phyloP scores from a whole-genome alignment of 2,888 invertebrate species.

The Epirrhoe tristata region DNA sequence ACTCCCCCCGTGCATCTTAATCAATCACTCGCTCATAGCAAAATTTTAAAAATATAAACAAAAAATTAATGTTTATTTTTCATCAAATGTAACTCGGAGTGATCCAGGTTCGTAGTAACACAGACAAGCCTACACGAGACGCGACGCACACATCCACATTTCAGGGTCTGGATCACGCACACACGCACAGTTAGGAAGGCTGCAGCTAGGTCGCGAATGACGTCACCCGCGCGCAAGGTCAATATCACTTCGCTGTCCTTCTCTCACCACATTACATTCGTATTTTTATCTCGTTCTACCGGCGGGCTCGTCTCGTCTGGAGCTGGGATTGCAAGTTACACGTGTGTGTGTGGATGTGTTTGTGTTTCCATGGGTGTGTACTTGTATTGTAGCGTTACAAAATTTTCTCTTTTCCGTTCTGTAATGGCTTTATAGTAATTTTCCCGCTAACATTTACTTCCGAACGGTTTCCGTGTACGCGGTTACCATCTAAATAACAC shows the following conservation, averaged over 20 bases:
- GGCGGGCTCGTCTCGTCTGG: constrained; percentile 72
- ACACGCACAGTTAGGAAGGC: constrained; percentile 62
- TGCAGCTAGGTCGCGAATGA: constrained; percentile 87
- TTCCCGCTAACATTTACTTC: constrained; percentile 33
- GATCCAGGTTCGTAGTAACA: constrained; percentile 2
- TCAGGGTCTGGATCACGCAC: constrained; percentile 83
- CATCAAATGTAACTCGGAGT: not conserved
- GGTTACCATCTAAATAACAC: not conserved
- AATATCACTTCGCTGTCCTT: constrained; percentile 72
- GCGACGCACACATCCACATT: constrained; percentile 51
- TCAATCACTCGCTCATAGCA: no score
- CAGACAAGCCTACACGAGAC: constrained; percentile 27
- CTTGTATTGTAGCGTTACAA: constrained; percentile 36
- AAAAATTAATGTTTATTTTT: constrained; percentile 8
- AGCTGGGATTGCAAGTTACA: constrained; percentile 64
- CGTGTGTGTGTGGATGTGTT: constrained; percentile 7
- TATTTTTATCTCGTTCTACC: constrained; percentile 53
- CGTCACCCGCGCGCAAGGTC: constrained; percentile 84
- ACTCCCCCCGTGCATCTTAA: no score
- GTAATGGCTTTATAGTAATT: constrained; percentile 42
- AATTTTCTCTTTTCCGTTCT: constrained; percentile 38
- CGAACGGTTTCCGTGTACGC: not conserved
- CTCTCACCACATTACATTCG: constrained; percentile 49
- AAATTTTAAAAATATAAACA: no score
- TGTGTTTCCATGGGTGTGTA: constrained; percentile 38